Base-by-base conservation (phyloP, 1,140 invertebrate genomes). In the Sitophilus oryzae region DNA sequence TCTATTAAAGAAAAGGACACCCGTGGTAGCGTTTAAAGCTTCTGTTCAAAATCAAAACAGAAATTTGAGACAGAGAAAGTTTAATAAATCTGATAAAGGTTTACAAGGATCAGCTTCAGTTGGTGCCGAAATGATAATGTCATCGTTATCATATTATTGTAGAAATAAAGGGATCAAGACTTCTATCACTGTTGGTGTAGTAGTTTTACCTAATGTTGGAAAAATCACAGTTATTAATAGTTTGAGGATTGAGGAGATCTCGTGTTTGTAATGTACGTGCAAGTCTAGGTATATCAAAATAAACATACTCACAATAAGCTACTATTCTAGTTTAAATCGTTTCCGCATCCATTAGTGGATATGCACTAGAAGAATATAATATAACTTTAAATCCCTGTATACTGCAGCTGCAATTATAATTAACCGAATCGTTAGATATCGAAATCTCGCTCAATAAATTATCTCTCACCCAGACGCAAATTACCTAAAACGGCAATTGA, bases 161-260 rank as follows among this genome's bases (percentile, higher is more conserved):
- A 82, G 94, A 54, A 96, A 91, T 69, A 84, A 88, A 67, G 86
- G 86, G 14, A 86, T 96, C 23, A 94, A 93, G 71, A 94, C 89
- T 0, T 85, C 90, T 6, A 96, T 99, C 62, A 84, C 82, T 14
- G 93, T 98, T 2, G 95, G 95, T 18, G 83, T 98, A 58, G 91
- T 97, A 18, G 93, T 93, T 23, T 82, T 98, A 61, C 97, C 97
- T n/a, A 99, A 99, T 77, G 96, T 98, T 53, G 97, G 97, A 14
- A 99, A 99, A 79, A 98, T 94, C 68, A 97, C 93, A 61, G 84
- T 99, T 30, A 99, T 99, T 51, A 99, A 99, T 79, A 98, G 95
- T 69, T n/a, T n/a, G n/a, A n/a, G n/a, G n/a, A n/a, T 77, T 99
- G 52, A 98, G 98, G 71, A 80, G 96, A 61, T 88, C 83, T 30